phyloP scores from a whole-genome alignment of 1,140 invertebrate species.

The Formica selysi region DNA sequence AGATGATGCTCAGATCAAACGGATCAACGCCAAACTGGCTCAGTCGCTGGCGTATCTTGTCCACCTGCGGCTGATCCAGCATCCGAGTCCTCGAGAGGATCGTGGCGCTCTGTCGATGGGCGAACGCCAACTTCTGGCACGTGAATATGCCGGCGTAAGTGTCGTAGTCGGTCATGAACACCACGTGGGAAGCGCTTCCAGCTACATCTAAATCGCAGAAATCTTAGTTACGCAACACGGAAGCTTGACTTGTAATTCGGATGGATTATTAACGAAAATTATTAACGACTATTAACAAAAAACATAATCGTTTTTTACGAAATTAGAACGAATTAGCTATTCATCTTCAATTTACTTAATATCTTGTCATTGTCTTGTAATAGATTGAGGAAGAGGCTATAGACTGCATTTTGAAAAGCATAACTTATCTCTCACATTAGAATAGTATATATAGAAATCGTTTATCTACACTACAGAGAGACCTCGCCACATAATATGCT shows the following conservation, averaged over 20 bases:
- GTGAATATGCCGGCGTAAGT: slow-evolving; percentile 92
- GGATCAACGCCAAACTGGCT: slow-evolving; percentile 90
- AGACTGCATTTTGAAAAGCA: neutral
- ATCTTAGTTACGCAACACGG: slow-evolving; percentile 33
- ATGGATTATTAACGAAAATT: slow-evolving; percentile 1
- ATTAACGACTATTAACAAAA: neutral
- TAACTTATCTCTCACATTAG: neutral
- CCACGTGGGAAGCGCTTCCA: slow-evolving; percentile 91
- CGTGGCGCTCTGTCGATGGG: slow-evolving; percentile 91
- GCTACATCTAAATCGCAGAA: slow-evolving; percentile 88
- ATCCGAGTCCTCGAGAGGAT: slow-evolving; percentile 91
- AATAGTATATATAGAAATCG: too few relatives aligned
- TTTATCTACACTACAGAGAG: too few relatives aligned
- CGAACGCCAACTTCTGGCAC: slow-evolving; percentile 92
- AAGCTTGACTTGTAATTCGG: slow-evolving; percentile 5
- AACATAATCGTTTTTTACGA: neutral
- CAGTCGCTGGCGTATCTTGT: slow-evolving; percentile 90
- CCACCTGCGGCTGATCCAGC: slow-evolving; percentile 89
- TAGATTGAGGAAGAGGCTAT: neutral
- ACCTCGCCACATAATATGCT: neutral
- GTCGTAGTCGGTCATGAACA: slow-evolving; percentile 92
- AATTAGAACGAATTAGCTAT: neutral
- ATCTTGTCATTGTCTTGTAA: slow-evolving; percentile 15
- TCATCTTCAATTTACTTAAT: slow-evolving; percentile 10
- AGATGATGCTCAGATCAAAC: slow-evolving; percentile 91